phyloP scores from a whole-genome alignment of 2,888 invertebrate genomes.

The Cylindroiulus punctatus region DNA sequence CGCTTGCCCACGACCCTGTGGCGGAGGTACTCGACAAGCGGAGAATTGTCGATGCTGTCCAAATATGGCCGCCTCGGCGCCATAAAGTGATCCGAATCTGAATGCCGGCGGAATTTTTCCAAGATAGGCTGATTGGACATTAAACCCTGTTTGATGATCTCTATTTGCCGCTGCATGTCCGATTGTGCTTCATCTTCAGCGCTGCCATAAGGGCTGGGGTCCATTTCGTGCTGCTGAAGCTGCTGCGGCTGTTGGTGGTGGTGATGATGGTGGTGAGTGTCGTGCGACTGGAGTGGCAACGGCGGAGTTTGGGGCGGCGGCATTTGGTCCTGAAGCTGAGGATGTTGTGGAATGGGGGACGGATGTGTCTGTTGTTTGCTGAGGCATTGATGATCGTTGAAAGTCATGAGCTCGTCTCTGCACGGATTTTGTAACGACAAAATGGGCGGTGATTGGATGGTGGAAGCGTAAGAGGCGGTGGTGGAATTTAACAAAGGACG shows the following conservation, averaged over 20 bases:
- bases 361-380: background rate
- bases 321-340: background rate
- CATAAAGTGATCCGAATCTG: constrained; percentile 71
- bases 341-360: constrained; percentile 24
- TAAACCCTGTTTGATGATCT: constrained; percentile 73
- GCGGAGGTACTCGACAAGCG: constrained; percentile 72
- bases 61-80: constrained; percentile 58
- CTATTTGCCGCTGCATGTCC: constrained; percentile 55
- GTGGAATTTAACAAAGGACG: constrained; percentile 20
- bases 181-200: constrained; percentile 50
- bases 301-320: constrained; percentile 26
- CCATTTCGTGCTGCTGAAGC: constrained; percentile 23
- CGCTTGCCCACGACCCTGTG: constrained; percentile 69
- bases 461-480: constrained; percentile 16
- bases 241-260: constrained; percentile 14
- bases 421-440: background rate
- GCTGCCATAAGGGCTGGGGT: background rate
- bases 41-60: constrained; percentile 55
- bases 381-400: background rate
- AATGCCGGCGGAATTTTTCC: constrained; percentile 69
- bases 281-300: constrained; percentile 25
- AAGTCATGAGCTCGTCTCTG: background rate
- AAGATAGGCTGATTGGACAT: constrained; percentile 73
- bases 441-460: background rate
- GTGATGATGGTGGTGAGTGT: constrained; percentile 36